A percentile compares a stretch with the other conserved stretches of the same genome.
Conservation (phyloP, 2,113 vertebrate genomes). For the Heterotilapia buettikoferi region DNA sequence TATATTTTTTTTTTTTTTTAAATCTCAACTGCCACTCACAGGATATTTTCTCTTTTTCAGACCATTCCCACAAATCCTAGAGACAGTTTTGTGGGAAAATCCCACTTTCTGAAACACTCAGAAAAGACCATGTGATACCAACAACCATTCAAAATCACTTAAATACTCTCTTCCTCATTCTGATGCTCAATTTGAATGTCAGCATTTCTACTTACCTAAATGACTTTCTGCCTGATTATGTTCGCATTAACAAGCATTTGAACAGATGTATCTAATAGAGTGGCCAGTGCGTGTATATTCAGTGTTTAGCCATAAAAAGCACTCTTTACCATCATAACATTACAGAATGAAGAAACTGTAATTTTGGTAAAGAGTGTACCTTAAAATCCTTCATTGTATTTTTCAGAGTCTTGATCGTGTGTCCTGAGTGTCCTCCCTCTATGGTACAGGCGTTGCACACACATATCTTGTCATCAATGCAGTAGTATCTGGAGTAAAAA, state of each 20-base stretch:
- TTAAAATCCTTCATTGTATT: conserved; percentile 69
- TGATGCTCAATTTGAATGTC: not conserved
- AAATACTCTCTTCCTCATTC: rapidly evolving
- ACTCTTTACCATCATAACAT: not conserved
- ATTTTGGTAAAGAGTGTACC: conserved; percentile 13
- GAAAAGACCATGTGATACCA: not conserved
- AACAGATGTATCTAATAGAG: not conserved
- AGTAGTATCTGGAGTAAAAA: conserved; percentile 61
- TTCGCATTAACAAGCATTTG: not conserved
- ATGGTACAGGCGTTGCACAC: conserved; percentile 72
- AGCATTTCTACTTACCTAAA: not conserved
- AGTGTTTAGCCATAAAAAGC: not conserved
- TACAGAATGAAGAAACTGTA: not conserved
- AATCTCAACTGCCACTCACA: not conserved
- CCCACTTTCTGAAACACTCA: not conserved
- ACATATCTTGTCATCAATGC: conserved; percentile 60
- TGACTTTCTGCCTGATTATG: not conserved
- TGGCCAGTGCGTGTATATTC: not conserved
- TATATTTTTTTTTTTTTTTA: too few relatives aligned
- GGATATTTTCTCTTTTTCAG: not conserved
- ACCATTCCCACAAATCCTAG: not conserved
- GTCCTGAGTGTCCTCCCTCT: conserved; percentile 63
- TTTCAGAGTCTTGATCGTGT: conserved; percentile 70
- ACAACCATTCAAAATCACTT: not conserved
- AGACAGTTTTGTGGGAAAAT: not conserved